Percentiles rank a stretch among this genome's conserved stretches.
Conservation (phyloP, 2,113 vertebrate genomes). For the Hystrix brachyura region DNA sequence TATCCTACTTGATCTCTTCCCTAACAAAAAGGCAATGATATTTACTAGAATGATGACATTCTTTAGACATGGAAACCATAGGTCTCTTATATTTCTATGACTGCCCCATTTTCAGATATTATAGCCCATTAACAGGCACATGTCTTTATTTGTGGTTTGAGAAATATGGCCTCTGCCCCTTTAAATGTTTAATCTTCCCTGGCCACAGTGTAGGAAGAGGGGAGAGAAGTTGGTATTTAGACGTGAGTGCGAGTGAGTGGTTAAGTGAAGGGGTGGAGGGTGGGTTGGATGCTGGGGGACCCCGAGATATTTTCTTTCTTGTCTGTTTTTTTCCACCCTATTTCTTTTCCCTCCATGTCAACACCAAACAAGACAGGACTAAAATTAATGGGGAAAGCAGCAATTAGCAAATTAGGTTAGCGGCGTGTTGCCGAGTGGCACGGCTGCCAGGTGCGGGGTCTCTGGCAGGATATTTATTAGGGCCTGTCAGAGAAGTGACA, state of each 20-base stretch:
- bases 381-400: slow-evolving; percentile 90
- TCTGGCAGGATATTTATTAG: slow-evolving; percentile 99
- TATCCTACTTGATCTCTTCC: not conserved
- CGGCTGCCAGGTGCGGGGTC: slow-evolving; percentile 98
- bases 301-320: slow-evolving; percentile 85
- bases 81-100: not conserved
- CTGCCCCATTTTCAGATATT: not conserved
- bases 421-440: slow-evolving; percentile 94
- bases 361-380: slow-evolving; percentile 92
- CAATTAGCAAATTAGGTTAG: slow-evolving; percentile 99
- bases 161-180: slow-evolving; percentile 33
- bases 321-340: slow-evolving; percentile 86
- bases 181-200: slow-evolving; percentile 58
- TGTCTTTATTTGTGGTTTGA: not conserved
- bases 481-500: slow-evolving; percentile 99
- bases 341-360: slow-evolving; percentile 91
- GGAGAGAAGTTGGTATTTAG: slow-evolving; percentile 70
- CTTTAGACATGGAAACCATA: not conserved
- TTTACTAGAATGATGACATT: not conserved
- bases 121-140: rapidly evolving
- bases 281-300: slow-evolving; percentile 52
- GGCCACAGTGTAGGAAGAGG: not conserved
- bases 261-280: slow-evolving; percentile 46
- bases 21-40: not conserved
- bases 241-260: slow-evolving; percentile 31